phyloP scores from a whole-genome alignment of 92 coral and sea anemone genomes.

The Palythoa grandis region DNA sequence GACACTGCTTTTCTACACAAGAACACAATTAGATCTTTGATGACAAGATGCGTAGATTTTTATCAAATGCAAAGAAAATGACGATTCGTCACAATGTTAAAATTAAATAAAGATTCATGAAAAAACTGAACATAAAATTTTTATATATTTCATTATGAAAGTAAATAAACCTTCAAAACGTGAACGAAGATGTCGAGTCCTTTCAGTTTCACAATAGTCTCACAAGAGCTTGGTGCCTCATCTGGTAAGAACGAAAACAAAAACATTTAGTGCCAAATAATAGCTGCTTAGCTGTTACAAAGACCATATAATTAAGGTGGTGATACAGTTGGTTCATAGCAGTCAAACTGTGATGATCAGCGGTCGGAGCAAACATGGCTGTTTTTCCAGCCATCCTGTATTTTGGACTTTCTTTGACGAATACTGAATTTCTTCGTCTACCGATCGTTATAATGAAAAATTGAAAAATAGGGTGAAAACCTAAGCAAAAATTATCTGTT shows the following conservation, averaged over 20 bases:
- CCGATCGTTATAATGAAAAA: too few species aligned
- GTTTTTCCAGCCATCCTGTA: too few species aligned
- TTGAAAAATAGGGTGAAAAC: too few species aligned
- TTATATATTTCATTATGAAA: too few species aligned
- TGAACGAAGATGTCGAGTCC: conserved; percentile 56
- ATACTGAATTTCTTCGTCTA: too few species aligned
- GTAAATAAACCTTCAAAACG: conserved; percentile 53
- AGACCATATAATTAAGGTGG: too few species aligned
- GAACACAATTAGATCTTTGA: too few species aligned
- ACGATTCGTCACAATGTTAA: neutral
- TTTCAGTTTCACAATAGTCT: conserved; percentile 62
- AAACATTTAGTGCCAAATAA: neutral
- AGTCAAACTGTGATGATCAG: neutral
- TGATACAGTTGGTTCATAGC: neutral
- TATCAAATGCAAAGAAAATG: neutral
- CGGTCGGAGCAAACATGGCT: too few species aligned
- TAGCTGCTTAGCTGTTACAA: neutral
- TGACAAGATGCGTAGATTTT: too few species aligned
- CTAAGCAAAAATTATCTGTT: too few species aligned
- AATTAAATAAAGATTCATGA: neutral
- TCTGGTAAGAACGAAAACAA: conserved; percentile 40
- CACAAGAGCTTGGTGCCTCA: conserved; percentile 72
- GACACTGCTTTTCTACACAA: too few species aligned
- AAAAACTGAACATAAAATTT: neutral
- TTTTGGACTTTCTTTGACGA: too few species aligned